These are phyloP conservation scores for Busseola fusca DNA, from an alignment of 2,888 invertebrate species.

Conservation along the genomic window DNA sequence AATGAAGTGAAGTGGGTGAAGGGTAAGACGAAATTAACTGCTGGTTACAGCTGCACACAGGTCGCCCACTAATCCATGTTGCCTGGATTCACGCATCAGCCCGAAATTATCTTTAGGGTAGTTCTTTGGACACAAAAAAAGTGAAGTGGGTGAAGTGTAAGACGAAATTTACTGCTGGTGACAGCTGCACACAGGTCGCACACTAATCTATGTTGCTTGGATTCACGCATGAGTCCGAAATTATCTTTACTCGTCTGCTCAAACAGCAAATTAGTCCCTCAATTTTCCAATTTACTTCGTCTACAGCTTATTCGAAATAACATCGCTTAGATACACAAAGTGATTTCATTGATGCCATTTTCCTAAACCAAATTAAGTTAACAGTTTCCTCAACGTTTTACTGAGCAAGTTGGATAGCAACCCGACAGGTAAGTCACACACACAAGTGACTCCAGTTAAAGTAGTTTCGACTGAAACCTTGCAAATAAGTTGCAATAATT, in stretches of 20 bases:
- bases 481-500: slow-evolving; percentile 3
- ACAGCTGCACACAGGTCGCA: neutral
- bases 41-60: too few relatives aligned
- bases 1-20: too few relatives aligned
- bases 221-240: neutral
- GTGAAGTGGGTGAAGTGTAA: too few relatives aligned
- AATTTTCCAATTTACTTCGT: neutral
- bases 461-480: neutral
- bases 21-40: neutral
- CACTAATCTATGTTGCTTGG: neutral
- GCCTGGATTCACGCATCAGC: too few relatives aligned
- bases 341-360: neutral
- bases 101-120: too few relatives aligned
- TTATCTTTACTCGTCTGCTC: too few relatives aligned
- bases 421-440: neutral
- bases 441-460: neutral
- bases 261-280: neutral
- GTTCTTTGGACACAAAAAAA: too few relatives aligned
- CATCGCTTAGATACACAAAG: neutral
- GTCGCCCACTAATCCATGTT: neutral
- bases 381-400: neutral
- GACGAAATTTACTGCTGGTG: neutral
- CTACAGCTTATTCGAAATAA: neutral
- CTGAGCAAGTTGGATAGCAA: neutral
- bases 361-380: too few relatives aligned